Evolutionary conservation across 2,113 vertebrate genomes (phyloP).

Genomic region (Phainopepla nitens): DNA sequence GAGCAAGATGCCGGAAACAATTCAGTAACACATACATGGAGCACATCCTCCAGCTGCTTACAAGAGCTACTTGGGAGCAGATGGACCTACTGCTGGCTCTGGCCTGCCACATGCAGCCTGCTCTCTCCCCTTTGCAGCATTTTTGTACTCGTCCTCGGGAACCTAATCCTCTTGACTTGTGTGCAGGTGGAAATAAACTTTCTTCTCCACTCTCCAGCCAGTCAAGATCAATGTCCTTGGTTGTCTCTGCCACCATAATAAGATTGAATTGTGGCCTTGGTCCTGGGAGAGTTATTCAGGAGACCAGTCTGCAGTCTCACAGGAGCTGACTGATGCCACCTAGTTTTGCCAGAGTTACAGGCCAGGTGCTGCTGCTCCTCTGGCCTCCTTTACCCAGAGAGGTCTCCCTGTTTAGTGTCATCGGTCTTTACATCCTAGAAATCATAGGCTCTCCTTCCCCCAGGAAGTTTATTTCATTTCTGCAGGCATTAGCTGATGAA

Average conservation of each 20-base stretch:
- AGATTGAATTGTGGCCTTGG: neutral
- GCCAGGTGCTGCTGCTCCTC: neutral
- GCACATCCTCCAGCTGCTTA: neutral
- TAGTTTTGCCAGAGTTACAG: neutral
- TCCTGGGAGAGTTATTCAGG: neutral
- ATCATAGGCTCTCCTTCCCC: neutral
- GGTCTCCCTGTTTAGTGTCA: neutral
- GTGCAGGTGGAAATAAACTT: neutral
- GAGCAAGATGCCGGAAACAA: neutral
- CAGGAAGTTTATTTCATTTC: neutral
- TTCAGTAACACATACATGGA: neutral
- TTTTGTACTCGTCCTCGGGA: neutral
- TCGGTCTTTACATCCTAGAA: neutral
- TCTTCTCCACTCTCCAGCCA: neutral
- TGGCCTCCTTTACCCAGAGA: neutral
- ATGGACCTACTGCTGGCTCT: neutral
- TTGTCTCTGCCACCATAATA: neutral
- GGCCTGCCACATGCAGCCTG: neutral
- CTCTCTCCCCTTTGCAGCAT: neutral
- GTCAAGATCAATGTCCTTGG: neutral
- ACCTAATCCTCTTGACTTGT: neutral
- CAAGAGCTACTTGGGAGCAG: neutral
- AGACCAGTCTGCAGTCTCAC: neutral
- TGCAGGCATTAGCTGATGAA: neutral
- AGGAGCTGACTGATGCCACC: neutral